phyloP scores from a whole-genome alignment of 37 sponge, comb jelly and placozoan species.

The Oopsacas minuta region DNA sequence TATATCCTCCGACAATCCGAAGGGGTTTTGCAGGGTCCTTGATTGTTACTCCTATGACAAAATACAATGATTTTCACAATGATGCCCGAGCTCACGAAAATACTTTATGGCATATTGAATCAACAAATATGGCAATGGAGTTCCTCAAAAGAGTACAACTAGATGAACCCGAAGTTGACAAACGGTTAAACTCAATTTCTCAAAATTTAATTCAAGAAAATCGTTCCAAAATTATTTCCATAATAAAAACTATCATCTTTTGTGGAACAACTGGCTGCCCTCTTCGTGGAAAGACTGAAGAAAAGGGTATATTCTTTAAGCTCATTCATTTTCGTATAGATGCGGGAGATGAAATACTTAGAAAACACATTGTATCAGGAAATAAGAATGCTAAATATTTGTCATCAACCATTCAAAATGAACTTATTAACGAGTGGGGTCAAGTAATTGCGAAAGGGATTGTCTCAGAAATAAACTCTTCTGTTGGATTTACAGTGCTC shows the following conservation, averaged over 20 bases:
- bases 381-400: neutral
- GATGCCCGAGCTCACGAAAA: neutral
- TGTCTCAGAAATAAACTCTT: neutral
- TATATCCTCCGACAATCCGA: neutral
- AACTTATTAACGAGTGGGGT: neutral
- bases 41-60: neutral
- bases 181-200: neutral
- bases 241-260: no score
- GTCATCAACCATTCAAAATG: neutral
- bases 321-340: constrained; percentile 3
- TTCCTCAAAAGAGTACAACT: neutral
- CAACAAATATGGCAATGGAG: neutral
- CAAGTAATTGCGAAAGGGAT: neutral
- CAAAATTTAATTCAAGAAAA: neutral
- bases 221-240: no score
- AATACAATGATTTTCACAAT: neutral
- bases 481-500: neutral
- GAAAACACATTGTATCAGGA: neutral
- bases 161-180: neutral
- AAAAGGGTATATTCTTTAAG: neutral
- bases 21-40: neutral
- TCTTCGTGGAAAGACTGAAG: neutral
- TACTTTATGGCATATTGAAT: neutral
- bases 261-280: no score
- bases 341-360: neutral